Conservation (phyloP, 2,113 vertebrate species). For the Sebastes schlegelii region DNA sequence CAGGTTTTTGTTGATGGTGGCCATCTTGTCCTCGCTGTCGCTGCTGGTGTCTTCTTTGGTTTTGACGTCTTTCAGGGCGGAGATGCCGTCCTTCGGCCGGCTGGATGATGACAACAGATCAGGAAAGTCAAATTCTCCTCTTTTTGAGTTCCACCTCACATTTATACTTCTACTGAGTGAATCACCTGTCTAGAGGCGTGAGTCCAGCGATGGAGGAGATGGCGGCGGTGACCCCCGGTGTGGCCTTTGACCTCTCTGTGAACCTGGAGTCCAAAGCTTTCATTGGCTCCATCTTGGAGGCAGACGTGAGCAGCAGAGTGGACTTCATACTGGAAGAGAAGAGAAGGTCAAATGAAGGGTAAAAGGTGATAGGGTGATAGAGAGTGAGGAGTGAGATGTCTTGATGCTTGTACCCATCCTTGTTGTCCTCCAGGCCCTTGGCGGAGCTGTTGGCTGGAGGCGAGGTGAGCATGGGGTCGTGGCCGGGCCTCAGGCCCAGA, state of each 20-base stretch:
- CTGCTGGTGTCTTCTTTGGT: conserved; percentile 94
- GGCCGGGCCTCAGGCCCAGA: conserved; percentile 85
- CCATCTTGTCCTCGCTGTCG: conserved; percentile 95
- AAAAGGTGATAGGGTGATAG: too few relatives aligned
- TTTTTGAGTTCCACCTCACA: not conserved
- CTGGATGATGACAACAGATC: rapidly evolving
- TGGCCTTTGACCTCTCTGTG: conserved; percentile 97
- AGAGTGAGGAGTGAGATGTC: not conserved
- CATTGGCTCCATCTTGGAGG: conserved; percentile 97
- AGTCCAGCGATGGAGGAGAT: conserved; percentile 86
- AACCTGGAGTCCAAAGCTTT: conserved; percentile 97
- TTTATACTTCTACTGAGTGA: not conserved
- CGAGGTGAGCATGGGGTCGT: conserved; percentile 84
- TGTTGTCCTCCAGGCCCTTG: conserved; percentile 90
- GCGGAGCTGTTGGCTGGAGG: conserved; percentile 63
- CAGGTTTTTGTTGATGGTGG: conserved; percentile 88
- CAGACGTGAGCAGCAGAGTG: conserved; percentile 88
- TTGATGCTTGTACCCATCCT: conserved; percentile 78
- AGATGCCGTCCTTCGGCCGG: conserved; percentile 88
- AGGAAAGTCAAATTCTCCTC: rapidly evolving
- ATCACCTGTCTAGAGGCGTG: conserved; percentile 88
- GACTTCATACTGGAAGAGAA: conserved; percentile 77
- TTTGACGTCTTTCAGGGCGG: conserved; percentile 86
- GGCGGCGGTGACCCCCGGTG: conserved; percentile 87
- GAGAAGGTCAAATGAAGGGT: too few relatives aligned